phyloP scores from a whole-genome alignment of 2,888 invertebrate genomes.

The Sminthurides aquaticus region DNA sequence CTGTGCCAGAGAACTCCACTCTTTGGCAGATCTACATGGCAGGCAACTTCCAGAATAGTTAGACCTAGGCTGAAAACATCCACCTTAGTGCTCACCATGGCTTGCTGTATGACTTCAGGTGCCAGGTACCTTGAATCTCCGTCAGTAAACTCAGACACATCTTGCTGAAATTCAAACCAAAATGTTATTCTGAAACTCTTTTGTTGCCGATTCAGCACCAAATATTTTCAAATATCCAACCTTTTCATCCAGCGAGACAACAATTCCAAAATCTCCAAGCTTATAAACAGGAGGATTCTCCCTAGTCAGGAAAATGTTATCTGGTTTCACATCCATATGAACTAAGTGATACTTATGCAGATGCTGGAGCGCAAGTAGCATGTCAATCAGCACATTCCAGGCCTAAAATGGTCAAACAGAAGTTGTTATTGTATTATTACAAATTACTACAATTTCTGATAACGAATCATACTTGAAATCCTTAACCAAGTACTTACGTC shows the following conservation, averaged over 20 bases:
- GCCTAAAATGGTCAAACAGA: conserved; percentile 22
- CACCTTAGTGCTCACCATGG: conserved; percentile 59
- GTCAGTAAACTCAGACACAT: conserved; percentile 56
- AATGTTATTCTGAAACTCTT: background rate
- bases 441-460: background rate
- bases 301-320: conserved; percentile 63
- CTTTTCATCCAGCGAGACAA: conserved; percentile 56
- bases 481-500: background rate
- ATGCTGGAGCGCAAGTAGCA: conserved; percentile 56
- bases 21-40: conserved; percentile 62
- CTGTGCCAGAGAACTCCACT: conserved; percentile 63
- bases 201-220: background rate
- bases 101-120: conserved; percentile 60
- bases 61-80: conserved; percentile 70
- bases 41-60: conserved; percentile 62
- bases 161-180: conserved; percentile 47
- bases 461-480: no score
- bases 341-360: conserved; percentile 61
- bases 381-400: conserved; percentile 42
- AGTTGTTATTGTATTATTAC: no score
- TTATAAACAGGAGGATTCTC: conserved; percentile 57
- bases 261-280: conserved; percentile 67
- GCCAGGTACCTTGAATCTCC: conserved; percentile 71
- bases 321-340: conserved; percentile 70
- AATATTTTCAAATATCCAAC: conserved; percentile 21